Evolutionary conservation across 2,797 vertebrate species (phyloP).

Genomic region (Etheostoma nigrum): DNA sequence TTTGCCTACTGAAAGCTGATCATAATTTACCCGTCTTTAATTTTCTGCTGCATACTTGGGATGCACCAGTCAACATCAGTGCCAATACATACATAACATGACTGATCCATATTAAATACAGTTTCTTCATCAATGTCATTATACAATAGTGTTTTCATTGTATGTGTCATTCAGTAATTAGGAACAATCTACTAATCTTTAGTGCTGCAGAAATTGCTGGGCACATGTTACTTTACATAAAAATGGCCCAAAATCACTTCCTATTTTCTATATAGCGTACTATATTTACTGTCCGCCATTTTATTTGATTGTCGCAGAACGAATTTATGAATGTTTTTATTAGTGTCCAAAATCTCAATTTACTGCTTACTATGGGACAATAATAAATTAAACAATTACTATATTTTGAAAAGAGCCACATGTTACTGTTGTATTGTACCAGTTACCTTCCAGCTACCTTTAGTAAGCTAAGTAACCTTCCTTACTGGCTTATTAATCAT

Average conservation of each 20-base stretch:
- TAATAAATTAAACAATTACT: not conserved
- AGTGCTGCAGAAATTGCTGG: too few species aligned
- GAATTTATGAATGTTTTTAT: not conserved
- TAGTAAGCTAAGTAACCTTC: not conserved
- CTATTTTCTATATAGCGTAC: not conserved
- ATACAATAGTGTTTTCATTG: not conserved
- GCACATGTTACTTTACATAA: not conserved
- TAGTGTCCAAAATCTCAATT: too few species aligned
- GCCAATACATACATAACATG: not conserved
- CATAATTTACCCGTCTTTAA: not conserved
- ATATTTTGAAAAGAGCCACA: not conserved
- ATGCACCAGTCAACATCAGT: not conserved
- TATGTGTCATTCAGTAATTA: not conserved
- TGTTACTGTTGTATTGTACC: not conserved
- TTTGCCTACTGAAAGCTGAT: not conserved
- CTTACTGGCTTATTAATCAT: conserved; percentile 23
- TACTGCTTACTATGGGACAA: too few species aligned
- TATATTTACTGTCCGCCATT: not conserved
- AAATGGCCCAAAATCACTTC: not conserved
- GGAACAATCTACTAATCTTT: not conserved
- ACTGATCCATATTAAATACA: not conserved
- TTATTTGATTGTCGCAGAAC: not conserved
- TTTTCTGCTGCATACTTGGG: not conserved
- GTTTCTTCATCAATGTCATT: not conserved
- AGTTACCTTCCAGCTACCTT: too few species aligned